A percentile compares a stretch with the other conserved stretches of the same genome.
phyloP scores from a whole-genome alignment of 2,113 vertebrate species.

The Centrocercus urophasianus region DNA sequence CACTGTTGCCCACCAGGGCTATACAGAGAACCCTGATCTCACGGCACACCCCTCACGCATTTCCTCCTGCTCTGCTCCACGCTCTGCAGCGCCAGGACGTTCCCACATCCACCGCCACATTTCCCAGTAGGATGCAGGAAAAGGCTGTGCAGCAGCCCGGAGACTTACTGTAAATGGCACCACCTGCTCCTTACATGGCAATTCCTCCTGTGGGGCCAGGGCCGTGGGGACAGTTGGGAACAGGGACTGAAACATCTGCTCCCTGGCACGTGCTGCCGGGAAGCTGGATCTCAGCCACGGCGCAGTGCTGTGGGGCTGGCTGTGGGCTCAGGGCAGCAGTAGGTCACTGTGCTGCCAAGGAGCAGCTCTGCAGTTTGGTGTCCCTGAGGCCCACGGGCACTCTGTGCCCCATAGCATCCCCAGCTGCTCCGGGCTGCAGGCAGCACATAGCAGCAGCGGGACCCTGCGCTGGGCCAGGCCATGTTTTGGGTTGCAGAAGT shows the following conservation, averaged over 20 bases:
- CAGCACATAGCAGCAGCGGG: neutral
- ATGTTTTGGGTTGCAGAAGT: neutral
- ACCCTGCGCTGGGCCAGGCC: neutral
- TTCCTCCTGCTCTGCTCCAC: neutral
- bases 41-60: neutral
- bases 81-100: neutral
- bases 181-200: constrained; percentile 65
- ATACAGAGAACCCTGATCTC: fast-evolving
- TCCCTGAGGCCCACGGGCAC: fast-evolving
- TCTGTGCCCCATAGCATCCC: neutral
- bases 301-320: neutral
- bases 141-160: constrained; percentile 32
- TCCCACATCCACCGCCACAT: neutral
- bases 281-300: neutral
- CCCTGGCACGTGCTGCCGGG: neutral
- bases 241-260: neutral
- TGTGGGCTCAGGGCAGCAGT: neutral
- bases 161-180: constrained; percentile 74
- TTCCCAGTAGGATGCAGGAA: constrained; percentile 34
- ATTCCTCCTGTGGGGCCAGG: neutral
- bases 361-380: neutral
- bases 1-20: fast-evolving
- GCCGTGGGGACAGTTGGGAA: neutral
- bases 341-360: neutral
- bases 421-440: neutral